Evolutionary conservation across 2,888 invertebrate genomes (phyloP).

Genomic region (Drosophila stalkeri): DNA sequence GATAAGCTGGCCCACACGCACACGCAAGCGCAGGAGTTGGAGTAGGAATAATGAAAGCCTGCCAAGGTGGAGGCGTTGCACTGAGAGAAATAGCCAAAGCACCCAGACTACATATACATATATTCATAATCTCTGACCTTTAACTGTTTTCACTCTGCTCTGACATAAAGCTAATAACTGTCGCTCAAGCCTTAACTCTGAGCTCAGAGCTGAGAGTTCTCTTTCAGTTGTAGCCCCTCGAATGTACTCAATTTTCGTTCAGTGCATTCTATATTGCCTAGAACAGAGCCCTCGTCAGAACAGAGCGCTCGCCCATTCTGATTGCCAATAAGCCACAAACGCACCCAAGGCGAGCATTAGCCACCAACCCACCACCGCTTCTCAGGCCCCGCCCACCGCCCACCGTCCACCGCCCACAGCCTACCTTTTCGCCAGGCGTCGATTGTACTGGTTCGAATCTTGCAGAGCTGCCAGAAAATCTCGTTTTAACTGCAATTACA

Average conservation of each 20-base stretch:
- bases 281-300: slow-evolving; percentile 21
- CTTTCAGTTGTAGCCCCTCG: not conserved
- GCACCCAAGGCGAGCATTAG: slow-evolving; percentile 68
- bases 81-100: slow-evolving; percentile 25
- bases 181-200: not conserved
- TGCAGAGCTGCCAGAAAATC: slow-evolving; percentile 46
- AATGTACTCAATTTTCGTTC: slow-evolving; percentile 5
- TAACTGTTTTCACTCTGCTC: not conserved
- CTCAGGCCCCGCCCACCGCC: not conserved
- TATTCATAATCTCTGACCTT: no score
- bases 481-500: slow-evolving; percentile 65
- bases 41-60: slow-evolving; percentile 17
- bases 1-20: slow-evolving; percentile 43
- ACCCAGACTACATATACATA: not conserved
- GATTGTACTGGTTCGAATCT: slow-evolving; percentile 45
- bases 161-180: not conserved
- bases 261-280: slow-evolving; percentile 34
- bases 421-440: slow-evolving; percentile 14
- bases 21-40: slow-evolving; percentile 5
- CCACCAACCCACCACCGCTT: slow-evolving; percentile 1
- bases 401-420: slow-evolving; percentile 14
- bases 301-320: slow-evolving; percentile 53
- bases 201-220: not conserved
- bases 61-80: slow-evolving; percentile 21
- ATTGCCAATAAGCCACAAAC: slow-evolving; percentile 73